phyloP scores from a whole-genome alignment of 35 echinoderm and acorn worm species.

The Patiria miniata region DNA sequence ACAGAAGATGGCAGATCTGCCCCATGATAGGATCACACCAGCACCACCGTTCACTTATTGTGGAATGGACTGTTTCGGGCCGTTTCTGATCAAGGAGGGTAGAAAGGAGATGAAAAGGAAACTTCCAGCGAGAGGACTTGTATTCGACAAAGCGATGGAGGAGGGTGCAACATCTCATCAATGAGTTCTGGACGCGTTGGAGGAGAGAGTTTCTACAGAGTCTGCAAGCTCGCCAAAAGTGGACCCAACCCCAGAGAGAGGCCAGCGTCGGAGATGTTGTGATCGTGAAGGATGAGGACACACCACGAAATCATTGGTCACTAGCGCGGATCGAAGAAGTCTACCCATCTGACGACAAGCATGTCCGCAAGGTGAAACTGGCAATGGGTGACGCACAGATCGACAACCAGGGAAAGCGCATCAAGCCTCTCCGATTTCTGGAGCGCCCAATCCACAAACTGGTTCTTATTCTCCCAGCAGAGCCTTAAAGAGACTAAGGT shows the following conservation, averaged over 20 bases:
- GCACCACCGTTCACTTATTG: slow-evolving; percentile 23
- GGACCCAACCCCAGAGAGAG: background rate
- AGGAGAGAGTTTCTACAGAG: too few relatives aligned
- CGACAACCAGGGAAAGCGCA: too few relatives aligned
- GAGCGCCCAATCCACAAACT: too few relatives aligned
- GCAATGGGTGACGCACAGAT: background rate
- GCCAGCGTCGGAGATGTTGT: slow-evolving; percentile 61
- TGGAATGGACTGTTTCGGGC: slow-evolving; percentile 48
- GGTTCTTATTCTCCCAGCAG: too few relatives aligned
- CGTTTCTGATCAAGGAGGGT: slow-evolving; percentile 49
- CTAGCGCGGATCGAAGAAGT: slow-evolving; percentile 33
- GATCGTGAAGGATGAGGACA: slow-evolving; percentile 37
- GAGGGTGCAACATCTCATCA: slow-evolving; percentile 48
- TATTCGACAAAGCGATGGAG: slow-evolving; percentile 38
- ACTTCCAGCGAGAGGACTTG: slow-evolving; percentile 54
- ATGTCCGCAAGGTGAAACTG: background rate
- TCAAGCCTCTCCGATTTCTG: too few relatives aligned
- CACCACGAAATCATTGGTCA: slow-evolving; percentile 44
- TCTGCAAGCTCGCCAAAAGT: too few relatives aligned
- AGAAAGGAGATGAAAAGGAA: slow-evolving; percentile 56
- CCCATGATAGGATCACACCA: slow-evolving; percentile 29
- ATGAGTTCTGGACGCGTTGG: slow-evolving; percentile 51
- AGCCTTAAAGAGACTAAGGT: too few relatives aligned
- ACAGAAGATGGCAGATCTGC: slow-evolving; percentile 58
- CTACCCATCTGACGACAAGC: background rate